Base-by-base conservation (phyloP, 2,888 invertebrate genomes). In the Philereme transversata region DNA sequence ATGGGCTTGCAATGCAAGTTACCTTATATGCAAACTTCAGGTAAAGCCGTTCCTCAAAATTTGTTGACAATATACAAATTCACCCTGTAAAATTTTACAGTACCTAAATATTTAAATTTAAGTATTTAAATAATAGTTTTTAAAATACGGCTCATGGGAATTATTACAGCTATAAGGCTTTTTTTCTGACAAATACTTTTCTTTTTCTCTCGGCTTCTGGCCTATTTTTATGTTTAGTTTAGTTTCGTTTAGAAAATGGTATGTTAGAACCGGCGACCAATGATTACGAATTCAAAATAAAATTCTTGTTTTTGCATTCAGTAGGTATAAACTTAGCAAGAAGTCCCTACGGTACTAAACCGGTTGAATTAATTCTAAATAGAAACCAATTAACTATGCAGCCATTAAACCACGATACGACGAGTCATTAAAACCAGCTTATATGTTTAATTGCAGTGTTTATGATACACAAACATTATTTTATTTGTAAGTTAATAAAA, bases 351-450 rank as follows among this genome's bases (percentile, higher is more conserved):
- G 61, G 62, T 54, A 51, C 47, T 36, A 56, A 72, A 77, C 75
- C 69, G 68, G 75, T 75, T 62, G 48, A 56, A 65, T 47, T 72
- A 71, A 76, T 72, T 72, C 70, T 67, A 71, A 62, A 69, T 67
- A 63, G 53, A 69, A 72, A 72, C 63, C 74, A 77, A 80, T 75
- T 57, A 54, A 4, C 5, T 71, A 72, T 68, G 67, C 69, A 71
- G 67, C 67, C 64, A 70, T 69, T 67, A 49, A 61, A 57, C 41
- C 46, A 50, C 48, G 47, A 67, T 69, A 72, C 65, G 64, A 69
- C 67, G 66, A 71, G 64, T 54, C 51, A 69, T 60, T 66, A 67
- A 65, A 59, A 61, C 49, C 54, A 63, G 57, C 52, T 57, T 60
- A 56, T 51, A 68, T 55, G 61, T 40, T 50, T 68, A 68, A 68